Evolutionary conservation across 2,113 vertebrate species (phyloP), one percentile per base, ranked within the genome.

Genomic region (Arothron firmamentum): DNA sequence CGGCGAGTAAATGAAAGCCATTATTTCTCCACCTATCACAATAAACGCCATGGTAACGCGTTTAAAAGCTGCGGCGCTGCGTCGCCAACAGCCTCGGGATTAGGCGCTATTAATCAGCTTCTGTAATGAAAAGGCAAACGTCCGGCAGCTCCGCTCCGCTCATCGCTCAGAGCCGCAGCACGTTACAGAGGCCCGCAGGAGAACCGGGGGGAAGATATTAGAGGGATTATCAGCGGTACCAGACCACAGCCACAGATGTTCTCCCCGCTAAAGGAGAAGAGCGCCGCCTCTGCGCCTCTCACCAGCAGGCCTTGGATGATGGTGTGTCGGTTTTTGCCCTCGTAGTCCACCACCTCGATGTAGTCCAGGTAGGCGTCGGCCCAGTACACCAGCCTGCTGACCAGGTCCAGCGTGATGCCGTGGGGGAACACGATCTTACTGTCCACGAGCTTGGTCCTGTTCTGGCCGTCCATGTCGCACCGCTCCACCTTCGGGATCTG

Each of bases 401-500:
- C 96, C 49, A 99, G 86, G 87, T 99, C 97, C 87, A 99, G 70
- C 0, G 97, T 96, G 87, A 99, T 96, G 67, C 97, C 97, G 0
- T 99, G 96, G 0, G 97, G 97, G 70, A 99, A 99, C 34, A 99
- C 97, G 0, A 99, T 99, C 91, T 99, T 99, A 85, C 93, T 96
- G 86, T 99, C 97, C 9, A 99, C 97, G 15, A 99, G 90, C 76
- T 98, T 98, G 75, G 97, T 96, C 13, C 97, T 92, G 84, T 99
- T 97, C 90, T 98, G 97, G 5, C 97, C 96, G 0, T 99, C 95
- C 97, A 98, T 98, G 87, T 99, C 97, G 0, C 97, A 99, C 25
- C 97, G 93, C 56, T 99, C 97, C 79, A 99, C 96, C 77, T 98
- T 99, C 0, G 97, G 97, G 85, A 99, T 98, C 92, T 98, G 97